A percentile compares a stretch with the other conserved stretches of the same genome.
These are phyloP conservation scores for Pherbina coryleti DNA, from an alignment of 2,888 invertebrate species.

Conservation along the genomic window DNA sequence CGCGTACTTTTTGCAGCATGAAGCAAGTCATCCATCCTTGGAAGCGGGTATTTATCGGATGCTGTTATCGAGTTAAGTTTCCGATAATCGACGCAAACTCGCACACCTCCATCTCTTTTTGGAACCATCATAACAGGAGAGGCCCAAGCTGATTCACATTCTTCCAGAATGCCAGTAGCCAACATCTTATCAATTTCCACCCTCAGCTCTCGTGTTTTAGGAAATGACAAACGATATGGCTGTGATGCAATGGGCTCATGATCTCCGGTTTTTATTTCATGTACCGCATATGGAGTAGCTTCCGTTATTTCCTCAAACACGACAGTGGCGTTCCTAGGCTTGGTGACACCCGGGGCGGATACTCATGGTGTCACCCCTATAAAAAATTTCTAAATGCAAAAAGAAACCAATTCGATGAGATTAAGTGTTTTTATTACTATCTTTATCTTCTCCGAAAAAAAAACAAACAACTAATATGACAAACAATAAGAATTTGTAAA, in stretches of 20 bases:
- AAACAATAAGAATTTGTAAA: no score
- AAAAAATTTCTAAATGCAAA: no score
- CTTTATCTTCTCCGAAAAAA: no score
- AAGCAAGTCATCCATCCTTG: slow-evolving; percentile 65
- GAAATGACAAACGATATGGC: slow-evolving; percentile 7
- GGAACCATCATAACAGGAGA: slow-evolving; percentile 40
- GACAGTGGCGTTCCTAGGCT: no score
- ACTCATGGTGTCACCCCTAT: no score
- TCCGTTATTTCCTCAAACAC: no score
- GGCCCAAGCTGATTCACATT: slow-evolving; percentile 49
- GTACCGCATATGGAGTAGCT: no score
- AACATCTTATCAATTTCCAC: slow-evolving; percentile 55
- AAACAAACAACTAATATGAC: no score
- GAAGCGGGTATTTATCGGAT: slow-evolving; percentile 61
- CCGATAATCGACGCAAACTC: slow-evolving; percentile 48
- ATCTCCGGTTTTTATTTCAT: no score
- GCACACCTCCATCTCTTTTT: neutral
- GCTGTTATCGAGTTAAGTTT: slow-evolving; percentile 57
- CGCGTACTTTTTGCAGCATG: slow-evolving; percentile 55
- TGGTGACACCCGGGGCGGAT: no score
- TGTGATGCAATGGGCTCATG: neutral
- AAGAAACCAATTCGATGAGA: no score
- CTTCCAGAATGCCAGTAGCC: slow-evolving; percentile 64
- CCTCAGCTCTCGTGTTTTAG: slow-evolving; percentile 16
- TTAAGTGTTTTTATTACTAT: no score